Conservation (phyloP, 2,797 vertebrate genomes). For the Typhlichthys eigenmanni region DNA sequence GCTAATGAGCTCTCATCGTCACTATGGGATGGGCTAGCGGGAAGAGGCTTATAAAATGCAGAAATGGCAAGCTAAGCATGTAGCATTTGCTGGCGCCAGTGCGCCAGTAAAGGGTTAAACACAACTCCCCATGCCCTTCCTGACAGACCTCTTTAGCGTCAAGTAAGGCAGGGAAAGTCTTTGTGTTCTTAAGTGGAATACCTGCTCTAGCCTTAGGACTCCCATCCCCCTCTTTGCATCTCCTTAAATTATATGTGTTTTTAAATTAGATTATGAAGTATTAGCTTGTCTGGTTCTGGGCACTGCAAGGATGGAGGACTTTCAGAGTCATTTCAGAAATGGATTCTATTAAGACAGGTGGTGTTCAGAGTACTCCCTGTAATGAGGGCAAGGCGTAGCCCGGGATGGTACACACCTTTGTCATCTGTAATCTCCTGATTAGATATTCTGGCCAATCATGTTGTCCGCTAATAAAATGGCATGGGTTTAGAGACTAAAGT, state of each 20-base stretch:
- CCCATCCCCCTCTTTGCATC: slow-evolving; percentile 69
- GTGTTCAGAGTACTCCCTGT: slow-evolving; percentile 77
- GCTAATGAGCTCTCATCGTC: slow-evolving; percentile 60
- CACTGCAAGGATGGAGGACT: slow-evolving; percentile 73
- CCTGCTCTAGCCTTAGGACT: slow-evolving; percentile 63
- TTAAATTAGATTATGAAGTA: slow-evolving; percentile 85
- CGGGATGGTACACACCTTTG: slow-evolving; percentile 75
- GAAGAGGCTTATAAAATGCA: slow-evolving; percentile 49
- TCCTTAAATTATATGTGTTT: slow-evolving; percentile 84
- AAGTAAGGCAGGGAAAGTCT: slow-evolving; percentile 52
- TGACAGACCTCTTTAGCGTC: slow-evolving; percentile 73
- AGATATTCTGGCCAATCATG: slow-evolving; percentile 76
- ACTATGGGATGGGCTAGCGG: slow-evolving; percentile 58
- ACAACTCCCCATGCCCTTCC: slow-evolving; percentile 47
- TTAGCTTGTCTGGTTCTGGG: slow-evolving; percentile 77
- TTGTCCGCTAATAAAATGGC: slow-evolving; percentile 77
- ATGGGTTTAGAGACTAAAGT: slow-evolving; percentile 72
- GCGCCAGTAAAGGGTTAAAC: slow-evolving; percentile 66
- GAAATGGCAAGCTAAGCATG: slow-evolving; percentile 69
- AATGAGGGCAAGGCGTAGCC: slow-evolving; percentile 77
- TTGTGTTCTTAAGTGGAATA: slow-evolving; percentile 76
- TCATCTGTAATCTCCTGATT: slow-evolving; percentile 81
- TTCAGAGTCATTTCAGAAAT: slow-evolving; percentile 81
- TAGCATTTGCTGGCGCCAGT: slow-evolving; percentile 56
- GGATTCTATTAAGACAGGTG: slow-evolving; percentile 84